Evolutionary conservation across 2,888 invertebrate genomes (phyloP).

Genomic region (Phania funesta): DNA sequence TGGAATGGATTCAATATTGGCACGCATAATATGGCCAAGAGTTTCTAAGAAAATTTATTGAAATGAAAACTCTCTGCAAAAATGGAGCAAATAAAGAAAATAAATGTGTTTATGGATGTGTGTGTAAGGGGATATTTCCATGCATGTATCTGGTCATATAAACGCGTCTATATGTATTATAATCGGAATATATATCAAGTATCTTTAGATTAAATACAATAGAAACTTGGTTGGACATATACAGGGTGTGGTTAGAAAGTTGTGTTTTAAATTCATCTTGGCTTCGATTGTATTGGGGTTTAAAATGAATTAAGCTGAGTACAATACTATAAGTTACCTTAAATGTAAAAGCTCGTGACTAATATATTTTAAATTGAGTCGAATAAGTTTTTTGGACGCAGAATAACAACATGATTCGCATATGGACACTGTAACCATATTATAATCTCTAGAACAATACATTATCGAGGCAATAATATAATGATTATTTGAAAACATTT

Average conservation of each 20-base stretch:
- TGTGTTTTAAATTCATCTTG: neutral
- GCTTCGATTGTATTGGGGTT: neutral
- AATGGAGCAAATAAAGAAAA: neutral
- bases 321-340: too few species aligned
- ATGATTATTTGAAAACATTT: too few species aligned
- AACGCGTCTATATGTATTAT: conserved; percentile 47
- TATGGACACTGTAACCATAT: too few species aligned
- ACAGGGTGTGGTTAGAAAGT: conserved; percentile 10
- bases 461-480: too few species aligned
- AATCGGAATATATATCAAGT: conserved; percentile 46
- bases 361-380: too few species aligned
- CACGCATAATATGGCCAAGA: conserved; percentile 63
- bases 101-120: neutral
- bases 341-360: too few species aligned
- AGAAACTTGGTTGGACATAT: neutral
- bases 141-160: conserved; percentile 8
- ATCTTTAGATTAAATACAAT: conserved; percentile 30
- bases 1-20: conserved; percentile 58
- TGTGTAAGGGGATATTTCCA: neutral
- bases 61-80: conserved; percentile 12
- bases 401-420: too few species aligned
- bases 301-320: too few species aligned
- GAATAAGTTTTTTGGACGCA: too few species aligned
- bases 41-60: conserved; percentile 53
- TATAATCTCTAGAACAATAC: too few species aligned